These are phyloP conservation scores for Lophura nycthemera DNA, from an alignment of 2,113 vertebrate species.

Conservation along the genomic window DNA sequence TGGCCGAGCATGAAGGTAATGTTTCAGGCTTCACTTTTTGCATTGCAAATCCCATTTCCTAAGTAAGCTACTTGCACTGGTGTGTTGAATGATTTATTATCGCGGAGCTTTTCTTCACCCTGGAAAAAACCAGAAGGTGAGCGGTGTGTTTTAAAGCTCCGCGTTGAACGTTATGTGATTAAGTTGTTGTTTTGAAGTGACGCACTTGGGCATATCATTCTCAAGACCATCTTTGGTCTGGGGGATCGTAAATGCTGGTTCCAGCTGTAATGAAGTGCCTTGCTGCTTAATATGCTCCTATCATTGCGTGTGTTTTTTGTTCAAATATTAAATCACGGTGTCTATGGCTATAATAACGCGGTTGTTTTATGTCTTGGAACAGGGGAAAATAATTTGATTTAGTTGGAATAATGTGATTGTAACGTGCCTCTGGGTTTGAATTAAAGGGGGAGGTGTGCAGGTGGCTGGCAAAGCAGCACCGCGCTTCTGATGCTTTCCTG, in stretches of 20 bases:
- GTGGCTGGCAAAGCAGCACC: constrained; percentile 28
- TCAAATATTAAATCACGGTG: constrained; percentile 62
- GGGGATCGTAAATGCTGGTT: constrained; percentile 19
- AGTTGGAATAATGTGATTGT: constrained; percentile 59
- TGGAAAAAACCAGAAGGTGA: neutral
- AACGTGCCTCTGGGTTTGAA: constrained; percentile 57
- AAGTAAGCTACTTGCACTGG: neutral
- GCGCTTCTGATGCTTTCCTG: neutral
- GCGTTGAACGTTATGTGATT: neutral
- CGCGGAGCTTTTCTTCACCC: constrained; percentile 22
- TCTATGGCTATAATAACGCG: constrained; percentile 48
- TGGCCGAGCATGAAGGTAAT: constrained; percentile 4
- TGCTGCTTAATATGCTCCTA: constrained; percentile 37
- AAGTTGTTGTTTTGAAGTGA: constrained; percentile 41
- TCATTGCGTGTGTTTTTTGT: constrained; percentile 35
- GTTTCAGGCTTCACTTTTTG: constrained; percentile 6
- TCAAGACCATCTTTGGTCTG: constrained; percentile 31
- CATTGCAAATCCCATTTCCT: constrained; percentile 29
- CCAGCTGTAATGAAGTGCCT: constrained; percentile 52
- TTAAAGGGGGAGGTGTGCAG: constrained; percentile 37
- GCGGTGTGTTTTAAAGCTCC: neutral
- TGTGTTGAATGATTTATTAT: constrained; percentile 22
- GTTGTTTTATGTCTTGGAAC: constrained; percentile 56
- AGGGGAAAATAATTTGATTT: constrained; percentile 64
- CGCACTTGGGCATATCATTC: neutral